Conservation (phyloP, 1,140 invertebrate genomes). For the Thrips palmi region DNA sequence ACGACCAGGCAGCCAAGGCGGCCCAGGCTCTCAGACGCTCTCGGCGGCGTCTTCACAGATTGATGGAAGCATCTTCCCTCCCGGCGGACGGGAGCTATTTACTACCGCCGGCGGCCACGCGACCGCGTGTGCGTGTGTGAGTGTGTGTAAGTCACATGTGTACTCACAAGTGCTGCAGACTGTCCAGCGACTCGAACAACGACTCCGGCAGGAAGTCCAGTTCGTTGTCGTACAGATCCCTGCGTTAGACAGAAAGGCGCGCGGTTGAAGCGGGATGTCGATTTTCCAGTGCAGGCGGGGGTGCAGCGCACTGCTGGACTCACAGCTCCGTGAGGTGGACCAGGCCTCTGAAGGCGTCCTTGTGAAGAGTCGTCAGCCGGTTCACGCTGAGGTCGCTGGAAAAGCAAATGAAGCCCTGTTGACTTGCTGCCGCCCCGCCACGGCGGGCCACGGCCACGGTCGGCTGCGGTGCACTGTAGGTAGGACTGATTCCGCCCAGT, state of each 20-base stretch:
- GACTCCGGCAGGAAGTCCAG: constrained; percentile 54
- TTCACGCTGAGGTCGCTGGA: constrained; percentile 57
- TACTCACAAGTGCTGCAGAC: constrained; percentile 47
- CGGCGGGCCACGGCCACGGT: background rate
- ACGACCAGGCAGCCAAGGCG: too few species aligned
- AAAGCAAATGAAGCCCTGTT: constrained; percentile 16
- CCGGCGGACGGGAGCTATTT: too few species aligned
- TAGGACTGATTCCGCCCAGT: background rate
- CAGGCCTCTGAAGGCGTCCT: constrained; percentile 49
- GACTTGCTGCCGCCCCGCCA: background rate
- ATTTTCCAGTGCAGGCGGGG: background rate
- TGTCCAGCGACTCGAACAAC: constrained; percentile 51
- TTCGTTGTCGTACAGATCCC: constrained; percentile 58
- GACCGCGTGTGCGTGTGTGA: too few species aligned
- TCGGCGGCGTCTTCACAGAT: too few species aligned
- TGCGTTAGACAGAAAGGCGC: constrained; percentile 16
- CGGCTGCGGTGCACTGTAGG: background rate
- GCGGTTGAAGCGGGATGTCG: background rate
- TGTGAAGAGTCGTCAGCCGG: constrained; percentile 46
- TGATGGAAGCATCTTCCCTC: too few species aligned
- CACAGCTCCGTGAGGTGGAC: constrained; percentile 40
- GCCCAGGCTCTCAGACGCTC: too few species aligned
- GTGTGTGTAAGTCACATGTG: too few species aligned
- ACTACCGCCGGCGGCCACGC: too few species aligned
- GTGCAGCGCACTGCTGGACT: constrained; percentile 7